Percentiles rank a stretch among this genome's conserved stretches.
Conservation (phyloP, 2,113 vertebrate genomes). For the Sinocyclocheilus grahami region DNA sequence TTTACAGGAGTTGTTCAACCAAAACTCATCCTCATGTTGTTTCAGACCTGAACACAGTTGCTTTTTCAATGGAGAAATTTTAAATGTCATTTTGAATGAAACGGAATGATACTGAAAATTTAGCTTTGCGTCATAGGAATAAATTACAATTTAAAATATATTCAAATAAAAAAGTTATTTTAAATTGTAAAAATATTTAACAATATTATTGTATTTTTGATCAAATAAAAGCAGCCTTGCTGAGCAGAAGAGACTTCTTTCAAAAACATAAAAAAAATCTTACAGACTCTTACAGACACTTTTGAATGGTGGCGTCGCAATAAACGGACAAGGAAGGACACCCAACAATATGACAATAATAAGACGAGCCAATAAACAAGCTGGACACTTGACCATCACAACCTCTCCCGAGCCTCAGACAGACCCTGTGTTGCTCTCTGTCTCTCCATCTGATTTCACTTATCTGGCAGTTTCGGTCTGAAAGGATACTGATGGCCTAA, state of each 20-base stretch:
- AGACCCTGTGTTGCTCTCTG: neutral
- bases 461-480: slow-evolving; percentile 29
- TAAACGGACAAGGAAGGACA: neutral
- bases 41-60: no score
- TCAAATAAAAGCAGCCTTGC: neutral
- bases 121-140: no score
- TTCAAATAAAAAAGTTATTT: neutral
- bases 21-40: no score
- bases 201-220: neutral
- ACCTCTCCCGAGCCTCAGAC: neutral
- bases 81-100: neutral
- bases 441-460: slow-evolving; percentile 38
- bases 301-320: neutral
- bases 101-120: no score
- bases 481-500: slow-evolving; percentile 43
- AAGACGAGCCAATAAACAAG: neutral
- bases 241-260: neutral
- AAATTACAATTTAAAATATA: neutral
- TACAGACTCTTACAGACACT: neutral
- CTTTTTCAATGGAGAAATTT: neutral
- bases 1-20: no score
- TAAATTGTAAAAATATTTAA: neutral
- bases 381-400: neutral
- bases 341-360: neutral
- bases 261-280: neutral